These are phyloP conservation scores for Bufotes viridis DNA, from an alignment of 2,797 vertebrate species.

Conservation along the genomic window DNA sequence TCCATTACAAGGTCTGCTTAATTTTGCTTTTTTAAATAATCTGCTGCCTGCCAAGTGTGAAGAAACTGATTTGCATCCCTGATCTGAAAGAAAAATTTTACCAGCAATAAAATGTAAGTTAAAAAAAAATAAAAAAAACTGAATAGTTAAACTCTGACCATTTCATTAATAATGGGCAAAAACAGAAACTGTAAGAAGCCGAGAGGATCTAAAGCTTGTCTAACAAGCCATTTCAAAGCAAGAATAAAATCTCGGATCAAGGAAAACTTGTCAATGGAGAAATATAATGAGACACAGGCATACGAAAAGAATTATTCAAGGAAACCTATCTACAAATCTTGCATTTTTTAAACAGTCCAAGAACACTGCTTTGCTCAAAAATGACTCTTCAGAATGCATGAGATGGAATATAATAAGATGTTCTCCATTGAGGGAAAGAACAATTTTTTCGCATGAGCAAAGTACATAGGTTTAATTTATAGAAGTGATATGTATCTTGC, in stretches of 20 bases:
- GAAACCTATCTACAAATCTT: slow-evolving; percentile 64
- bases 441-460: neutral
- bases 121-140: slow-evolving; percentile 59
- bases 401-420: slow-evolving; percentile 19
- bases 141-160: slow-evolving; percentile 65
- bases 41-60: slow-evolving; percentile 57
- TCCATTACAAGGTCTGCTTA: slow-evolving; percentile 42
- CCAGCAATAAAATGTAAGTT: slow-evolving; percentile 57
- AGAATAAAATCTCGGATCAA: slow-evolving; percentile 69
- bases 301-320: slow-evolving; percentile 70
- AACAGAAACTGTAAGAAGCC: slow-evolving; percentile 51
- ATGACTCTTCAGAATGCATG: slow-evolving; percentile 18
- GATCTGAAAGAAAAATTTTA: slow-evolving; percentile 9
- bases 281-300: slow-evolving; percentile 68
- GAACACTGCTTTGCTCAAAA: slow-evolving; percentile 3
- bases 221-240: slow-evolving; percentile 72
- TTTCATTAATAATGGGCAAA: slow-evolving; percentile 67
- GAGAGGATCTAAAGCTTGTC: slow-evolving; percentile 68
- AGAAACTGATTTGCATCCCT: slow-evolving; percentile 59
- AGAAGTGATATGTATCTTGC: neutral
- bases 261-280: slow-evolving; percentile 69
- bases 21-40: slow-evolving; percentile 62
- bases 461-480: neutral
- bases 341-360: slow-evolving; percentile 65
- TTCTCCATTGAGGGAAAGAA: neutral